A percentile compares a stretch with the other conserved stretches of the same genome.
Conservation (phyloP, 2,797 vertebrate genomes). For the Alosa sapidissima region DNA sequence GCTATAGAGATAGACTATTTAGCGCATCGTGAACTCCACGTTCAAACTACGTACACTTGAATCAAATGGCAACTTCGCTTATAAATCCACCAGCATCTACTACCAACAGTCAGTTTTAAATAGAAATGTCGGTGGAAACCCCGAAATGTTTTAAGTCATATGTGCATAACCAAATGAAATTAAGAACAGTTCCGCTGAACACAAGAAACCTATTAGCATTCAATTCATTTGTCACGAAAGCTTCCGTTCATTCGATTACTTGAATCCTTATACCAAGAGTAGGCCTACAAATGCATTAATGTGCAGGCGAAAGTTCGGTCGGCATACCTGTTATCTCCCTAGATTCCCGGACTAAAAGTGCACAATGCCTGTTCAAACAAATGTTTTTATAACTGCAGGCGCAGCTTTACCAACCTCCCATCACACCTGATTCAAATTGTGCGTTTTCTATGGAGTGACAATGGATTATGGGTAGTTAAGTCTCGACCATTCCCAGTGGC, state of each 20-base stretch:
- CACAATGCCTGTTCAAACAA: background rate
- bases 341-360: conserved; percentile 8
- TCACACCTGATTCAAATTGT: conserved; percentile 37
- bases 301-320: too few relatives aligned
- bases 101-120: background rate
- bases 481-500: background rate
- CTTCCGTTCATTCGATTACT: background rate
- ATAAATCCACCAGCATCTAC: too few relatives aligned
- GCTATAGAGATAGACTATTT: too few relatives aligned
- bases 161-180: background rate
- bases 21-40: too few relatives aligned
- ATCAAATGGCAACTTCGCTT: too few relatives aligned
- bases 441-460: background rate
- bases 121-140: too few relatives aligned
- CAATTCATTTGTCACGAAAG: background rate
- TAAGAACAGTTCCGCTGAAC: background rate
- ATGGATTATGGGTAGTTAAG: conserved; percentile 36
- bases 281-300: background rate
- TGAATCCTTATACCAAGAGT: background rate
- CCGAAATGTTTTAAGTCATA: too few relatives aligned
- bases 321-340: conserved; percentile 20
- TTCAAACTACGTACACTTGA: too few relatives aligned
- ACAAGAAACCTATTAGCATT: background rate
- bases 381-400: conserved; percentile 2
- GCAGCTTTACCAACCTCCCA: background rate